phyloP scores from a whole-genome alignment of 1,140 invertebrate species.

The Penaeus japonicus region DNA sequence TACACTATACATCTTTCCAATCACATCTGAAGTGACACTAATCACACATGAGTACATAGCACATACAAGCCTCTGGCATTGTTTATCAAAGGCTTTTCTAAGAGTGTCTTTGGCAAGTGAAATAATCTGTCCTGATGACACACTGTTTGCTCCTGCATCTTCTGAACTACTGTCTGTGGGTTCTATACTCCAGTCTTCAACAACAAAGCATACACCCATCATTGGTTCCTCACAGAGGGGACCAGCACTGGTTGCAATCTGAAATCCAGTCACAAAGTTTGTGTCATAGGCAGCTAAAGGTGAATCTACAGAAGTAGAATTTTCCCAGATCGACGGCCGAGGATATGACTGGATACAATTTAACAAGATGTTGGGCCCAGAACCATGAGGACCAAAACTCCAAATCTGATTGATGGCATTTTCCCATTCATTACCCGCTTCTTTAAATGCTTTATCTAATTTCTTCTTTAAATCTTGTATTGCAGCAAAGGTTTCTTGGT shows the following conservation, averaged over 20 bases:
- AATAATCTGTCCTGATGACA: slow-evolving; percentile 87
- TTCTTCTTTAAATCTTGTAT: slow-evolving; percentile 73
- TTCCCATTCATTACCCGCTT: slow-evolving; percentile 63
- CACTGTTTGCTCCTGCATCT: slow-evolving; percentile 62
- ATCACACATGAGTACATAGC: slow-evolving; percentile 97
- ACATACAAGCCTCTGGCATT: slow-evolving; percentile 89
- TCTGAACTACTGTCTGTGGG: slow-evolving; percentile 58
- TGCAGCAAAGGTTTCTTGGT: slow-evolving; percentile 68
- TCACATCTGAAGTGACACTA: slow-evolving; percentile 88
- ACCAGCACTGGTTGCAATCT: slow-evolving; percentile 87
- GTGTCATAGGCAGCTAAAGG: slow-evolving; percentile 69
- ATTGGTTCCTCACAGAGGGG: slow-evolving; percentile 95
- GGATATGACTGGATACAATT: slow-evolving; percentile 67
- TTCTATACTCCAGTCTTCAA: slow-evolving; percentile 79
- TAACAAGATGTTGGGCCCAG: slow-evolving; percentile 87
- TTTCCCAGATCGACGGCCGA: slow-evolving; percentile 53
- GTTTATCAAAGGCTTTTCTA: slow-evolving; percentile 84
- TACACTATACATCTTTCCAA: slow-evolving; percentile 92
- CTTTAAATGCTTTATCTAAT: slow-evolving; percentile 71
- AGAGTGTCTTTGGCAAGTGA: slow-evolving; percentile 90
- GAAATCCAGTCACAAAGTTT: slow-evolving; percentile 93
- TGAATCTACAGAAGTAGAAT: slow-evolving; percentile 33
- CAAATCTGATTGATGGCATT: slow-evolving; percentile 78
- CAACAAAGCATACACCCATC: slow-evolving; percentile 90
- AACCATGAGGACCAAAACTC: slow-evolving; percentile 89